These are phyloP conservation scores for Gymnorhina tibicen DNA, from an alignment of 2,113 vertebrate genomes.

Conservation along the genomic window DNA sequence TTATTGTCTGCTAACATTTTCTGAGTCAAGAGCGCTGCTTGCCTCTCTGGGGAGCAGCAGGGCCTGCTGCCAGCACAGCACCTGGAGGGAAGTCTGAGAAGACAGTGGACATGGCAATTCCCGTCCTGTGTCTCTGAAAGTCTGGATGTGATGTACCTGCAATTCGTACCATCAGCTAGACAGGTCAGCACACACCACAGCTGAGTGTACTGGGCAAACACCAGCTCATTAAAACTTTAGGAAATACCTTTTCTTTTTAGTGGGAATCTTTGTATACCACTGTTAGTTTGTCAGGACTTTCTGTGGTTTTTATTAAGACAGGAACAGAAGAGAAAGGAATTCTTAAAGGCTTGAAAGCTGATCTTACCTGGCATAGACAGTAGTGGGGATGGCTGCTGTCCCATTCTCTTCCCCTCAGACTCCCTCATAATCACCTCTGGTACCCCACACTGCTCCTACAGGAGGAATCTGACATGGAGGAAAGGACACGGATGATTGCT, in stretches of 20 bases:
- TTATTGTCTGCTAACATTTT: neutral
- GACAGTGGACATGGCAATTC: neutral
- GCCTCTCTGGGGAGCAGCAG: neutral
- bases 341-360: neutral
- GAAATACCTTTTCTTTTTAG: neutral
- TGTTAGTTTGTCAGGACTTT: neutral
- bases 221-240: neutral
- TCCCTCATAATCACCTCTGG: neutral
- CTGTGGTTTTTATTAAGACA: neutral
- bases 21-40: neutral
- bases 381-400: neutral
- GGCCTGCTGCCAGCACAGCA: neutral
- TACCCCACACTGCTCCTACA: rapidly evolving
- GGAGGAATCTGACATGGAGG: neutral
- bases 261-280: neutral
- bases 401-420: neutral
- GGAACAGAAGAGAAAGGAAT: neutral
- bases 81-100: neutral
- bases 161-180: neutral
- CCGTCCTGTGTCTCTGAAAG: neutral
- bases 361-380: neutral
- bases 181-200: neutral
- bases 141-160: neutral
- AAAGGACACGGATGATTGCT: neutral
- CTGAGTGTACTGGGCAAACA: neutral